Evolutionary conservation across 2,797 vertebrate species (phyloP).

Genomic region (Vultur gryphus): DNA sequence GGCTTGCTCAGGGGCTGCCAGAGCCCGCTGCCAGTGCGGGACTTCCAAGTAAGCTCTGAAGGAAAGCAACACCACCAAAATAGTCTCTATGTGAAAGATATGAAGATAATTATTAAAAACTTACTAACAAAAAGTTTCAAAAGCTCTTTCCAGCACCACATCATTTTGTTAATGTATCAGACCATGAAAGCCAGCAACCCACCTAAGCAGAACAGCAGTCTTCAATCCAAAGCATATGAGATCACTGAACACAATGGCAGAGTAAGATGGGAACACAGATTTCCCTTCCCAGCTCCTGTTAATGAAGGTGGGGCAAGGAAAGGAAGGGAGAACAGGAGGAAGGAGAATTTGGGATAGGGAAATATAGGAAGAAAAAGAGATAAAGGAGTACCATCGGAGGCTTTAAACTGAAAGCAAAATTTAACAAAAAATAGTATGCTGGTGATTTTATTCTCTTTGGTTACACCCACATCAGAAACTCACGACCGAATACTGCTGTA

Average conservation of each 20-base stretch:
- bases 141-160: neutral
- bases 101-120: neutral
- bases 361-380: neutral
- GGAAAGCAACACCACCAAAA: neutral
- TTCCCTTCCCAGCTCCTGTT: neutral
- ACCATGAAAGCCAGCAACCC: neutral
- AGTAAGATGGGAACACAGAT: neutral
- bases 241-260: neutral
- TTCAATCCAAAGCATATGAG: neutral
- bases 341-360: neutral
- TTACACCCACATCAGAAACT: neutral
- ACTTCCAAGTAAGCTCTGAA: neutral
- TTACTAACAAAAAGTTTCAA: neutral
- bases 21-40: neutral
- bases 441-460: neutral
- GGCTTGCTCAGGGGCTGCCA: neutral
- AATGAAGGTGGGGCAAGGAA: neutral
- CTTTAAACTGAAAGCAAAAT: neutral
- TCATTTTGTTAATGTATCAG: neutral
- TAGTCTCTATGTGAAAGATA: neutral
- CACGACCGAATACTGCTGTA: rapidly evolving
- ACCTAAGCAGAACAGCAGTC: neutral
- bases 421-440: neutral
- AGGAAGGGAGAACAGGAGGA: neutral
- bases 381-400: neutral